Base-by-base conservation (phyloP, 2,797 vertebrate species). In the Margarornis squamiger region DNA sequence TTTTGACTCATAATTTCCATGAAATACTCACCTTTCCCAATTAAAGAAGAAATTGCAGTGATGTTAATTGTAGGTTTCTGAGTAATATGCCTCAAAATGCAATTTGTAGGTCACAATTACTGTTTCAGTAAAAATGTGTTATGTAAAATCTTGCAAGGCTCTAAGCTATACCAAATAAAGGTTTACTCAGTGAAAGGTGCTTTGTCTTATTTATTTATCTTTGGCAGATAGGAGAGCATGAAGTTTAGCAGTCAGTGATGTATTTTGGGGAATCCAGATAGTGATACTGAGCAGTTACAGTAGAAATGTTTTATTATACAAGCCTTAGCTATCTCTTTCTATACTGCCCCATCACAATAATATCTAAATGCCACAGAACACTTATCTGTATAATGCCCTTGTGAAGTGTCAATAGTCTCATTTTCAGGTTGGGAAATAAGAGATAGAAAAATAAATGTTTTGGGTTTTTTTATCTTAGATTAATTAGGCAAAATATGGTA, bases 181-280 rank as follows among this genome's bases (percentile, higher is more conserved):
- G 5, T 29, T 90, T 90, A 61, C 5, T 61, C 27, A 58, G 19
- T 75, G 32, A 84, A 75, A 73, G 9, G 17, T n/a, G 29, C 10
- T 92, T 88, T 46, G 39, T 89, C 58, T 51, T 74, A 72, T 77
- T 92, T 88, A 75, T 86, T 91, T 22, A 46, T 92, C 41, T 92
- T 91, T 89, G 67, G 7, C 23, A 79, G 17, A 49, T 73, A 52
- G 3, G 0, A 76, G 14, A 82, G 8, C 32, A 71, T 39, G 59
- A 92, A 77, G 48, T 93, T 88, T 84, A 78, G 19, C 39, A 91
- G 84, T 87, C 29, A 89, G 23, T 59, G 45, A 73, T 88, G 7
- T 14, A 80, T 85, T 91, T 94, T 85, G n/a, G 58, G 55, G 48
- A 89, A 92, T 67, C 12, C 48, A 67, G 8, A 8, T 79, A 58